Conservation (phyloP, 2,888 invertebrate genomes). For the Crossocerus cetratus region DNA sequence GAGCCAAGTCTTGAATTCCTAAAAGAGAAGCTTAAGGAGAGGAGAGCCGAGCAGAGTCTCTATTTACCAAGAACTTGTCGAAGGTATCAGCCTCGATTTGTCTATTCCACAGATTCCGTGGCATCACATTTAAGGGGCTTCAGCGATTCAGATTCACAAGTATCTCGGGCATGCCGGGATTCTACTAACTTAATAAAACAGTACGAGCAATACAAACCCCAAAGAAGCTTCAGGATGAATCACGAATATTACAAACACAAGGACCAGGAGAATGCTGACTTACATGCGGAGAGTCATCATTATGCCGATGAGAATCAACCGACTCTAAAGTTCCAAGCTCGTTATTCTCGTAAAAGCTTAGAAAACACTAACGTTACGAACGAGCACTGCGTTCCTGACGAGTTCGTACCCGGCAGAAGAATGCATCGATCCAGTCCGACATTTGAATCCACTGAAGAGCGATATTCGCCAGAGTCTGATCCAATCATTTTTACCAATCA, state of each 20-base stretch:
- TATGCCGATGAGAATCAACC: constrained; percentile 1
- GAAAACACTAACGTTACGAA: constrained; percentile 61
- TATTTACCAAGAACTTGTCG: constrained; percentile 63
- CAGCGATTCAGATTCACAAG: constrained; percentile 16
- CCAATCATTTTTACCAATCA: background rate
- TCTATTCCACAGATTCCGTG: constrained; percentile 13
- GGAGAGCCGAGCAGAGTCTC: constrained; percentile 64
- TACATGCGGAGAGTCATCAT: background rate
- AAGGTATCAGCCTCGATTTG: constrained; percentile 53
- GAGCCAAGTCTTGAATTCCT: constrained; percentile 57
- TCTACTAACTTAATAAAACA: constrained; percentile 18
- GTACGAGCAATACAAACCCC: background rate
- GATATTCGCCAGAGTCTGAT: background rate
- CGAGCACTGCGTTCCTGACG: constrained; percentile 3
- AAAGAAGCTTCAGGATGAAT: constrained; percentile 16
- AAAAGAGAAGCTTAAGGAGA: constrained; percentile 61
- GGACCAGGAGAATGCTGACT: background rate
- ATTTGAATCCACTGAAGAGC: background rate
- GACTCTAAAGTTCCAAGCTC: constrained; percentile 46
- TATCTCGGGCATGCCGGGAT: constrained; percentile 22
- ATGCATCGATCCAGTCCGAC: background rate
- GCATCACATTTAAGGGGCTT: constrained; percentile 10
- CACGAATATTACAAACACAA: background rate
- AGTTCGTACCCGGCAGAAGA: background rate
- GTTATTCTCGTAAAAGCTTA: constrained; percentile 60